Evolutionary conservation across 2,797 vertebrate species (phyloP), one percentile per base, ranked within the genome.

Genomic region (Macropodus opercularis): DNA sequence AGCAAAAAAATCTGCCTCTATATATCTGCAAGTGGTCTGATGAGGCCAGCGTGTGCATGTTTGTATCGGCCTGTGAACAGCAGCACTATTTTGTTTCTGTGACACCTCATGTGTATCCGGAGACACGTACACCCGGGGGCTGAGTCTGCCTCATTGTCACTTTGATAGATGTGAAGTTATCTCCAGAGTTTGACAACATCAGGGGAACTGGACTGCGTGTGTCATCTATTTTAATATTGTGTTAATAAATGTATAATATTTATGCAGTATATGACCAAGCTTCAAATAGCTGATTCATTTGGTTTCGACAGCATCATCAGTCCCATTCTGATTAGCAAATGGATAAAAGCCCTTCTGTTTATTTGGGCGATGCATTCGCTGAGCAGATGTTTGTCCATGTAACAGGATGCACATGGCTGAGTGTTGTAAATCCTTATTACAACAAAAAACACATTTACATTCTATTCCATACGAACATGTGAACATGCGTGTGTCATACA

Each of bases 81-180:
- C 80, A 63, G 84, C 75, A 85, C n/a, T n/a, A n/a, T n/a, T n/a
- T n/a, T 89, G 81, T 85, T 81, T 70, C 77, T 75, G 79, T 79
- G 69, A 71, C 75, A 72, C 79, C 59, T 81, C 80, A 63, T 61
- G 72, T 71, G 85, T 86, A 78, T 89, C 85, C 87, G 84, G 62
- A 85, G 83, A 91, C 89, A n/a, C 90, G 88, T 75, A 69, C 67
- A 41, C 65, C 23, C 42, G n/a, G 63, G 63, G 75, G 75, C 65
- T 60, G 75, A 85, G 77, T 76, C 69, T 24, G 65, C 53, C 64
- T 64, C 29, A 59, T 71, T 87, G 84, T 78, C 67, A 75, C 69
- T 79, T 46, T 54, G 29, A 31, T 47, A 69, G 41, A 59, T 29
- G 42, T n/a, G 55, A 59, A 69, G 75, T 61, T 43, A 61, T 46